Evolutionary conservation across 1,140 invertebrate genomes (phyloP).

Genomic region (Bradysia coprophila): DNA sequence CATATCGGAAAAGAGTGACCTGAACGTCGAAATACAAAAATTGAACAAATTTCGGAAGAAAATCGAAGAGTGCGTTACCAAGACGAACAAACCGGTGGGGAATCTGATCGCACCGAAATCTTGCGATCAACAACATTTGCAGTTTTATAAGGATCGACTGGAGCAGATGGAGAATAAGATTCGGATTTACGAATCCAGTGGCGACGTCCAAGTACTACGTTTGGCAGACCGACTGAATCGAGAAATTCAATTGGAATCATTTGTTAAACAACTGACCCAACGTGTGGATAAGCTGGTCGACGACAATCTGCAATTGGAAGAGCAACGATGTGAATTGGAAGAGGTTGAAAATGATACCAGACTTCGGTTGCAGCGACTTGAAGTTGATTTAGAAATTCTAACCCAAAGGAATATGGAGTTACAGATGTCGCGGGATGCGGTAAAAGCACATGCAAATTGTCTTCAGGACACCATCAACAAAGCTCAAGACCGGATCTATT

Average conservation of each 20-base stretch:
- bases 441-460: neutral
- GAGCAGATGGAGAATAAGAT: conserved; percentile 35
- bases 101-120: conserved; percentile 24
- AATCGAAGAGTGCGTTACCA: conserved; percentile 27
- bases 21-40: conserved; percentile 32
- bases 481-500: conserved; percentile 4
- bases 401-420: conserved; percentile 26
- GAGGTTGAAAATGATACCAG: conserved; percentile 49
- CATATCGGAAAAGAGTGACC: conserved; percentile 20
- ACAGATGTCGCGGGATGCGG: conserved; percentile 22
- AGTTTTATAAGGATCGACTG: conserved; percentile 36
- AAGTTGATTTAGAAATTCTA: conserved; percentile 20
- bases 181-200: conserved; percentile 34
- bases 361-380: conserved; percentile 35
- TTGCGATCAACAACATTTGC: conserved; percentile 29
- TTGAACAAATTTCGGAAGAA: conserved; percentile 32
- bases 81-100: conserved; percentile 5
- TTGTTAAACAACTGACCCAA: conserved; percentile 30
- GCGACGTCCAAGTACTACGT: conserved; percentile 33
- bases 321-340: conserved; percentile 44
- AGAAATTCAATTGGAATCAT: conserved; percentile 31
- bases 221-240: conserved; percentile 34
- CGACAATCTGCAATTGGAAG: conserved; percentile 37
- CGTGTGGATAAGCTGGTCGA: conserved; percentile 31
- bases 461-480: neutral